Evolutionary conservation across 2,113 vertebrate species (phyloP), one percentile per base, ranked within the genome.

Genomic region (Takifugu bimaculatus): DNA sequence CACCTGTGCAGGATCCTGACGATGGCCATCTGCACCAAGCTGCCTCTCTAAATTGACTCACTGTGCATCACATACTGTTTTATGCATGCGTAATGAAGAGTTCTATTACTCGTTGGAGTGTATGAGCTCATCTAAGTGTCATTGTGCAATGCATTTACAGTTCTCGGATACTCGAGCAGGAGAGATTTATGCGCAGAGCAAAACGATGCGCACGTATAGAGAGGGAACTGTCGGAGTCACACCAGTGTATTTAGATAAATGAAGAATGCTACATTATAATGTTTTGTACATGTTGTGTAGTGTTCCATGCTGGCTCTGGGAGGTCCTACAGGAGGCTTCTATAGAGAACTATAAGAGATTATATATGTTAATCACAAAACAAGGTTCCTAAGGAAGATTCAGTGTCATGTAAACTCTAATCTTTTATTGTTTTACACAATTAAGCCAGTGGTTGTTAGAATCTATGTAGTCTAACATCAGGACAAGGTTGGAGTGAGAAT

Each of bases 21-120:
- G 63, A 50, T 53, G 48, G 44, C 66, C 62, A 69, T 63, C 48
- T 50, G 26, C 62, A 72, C 73, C 63, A 75, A 73, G 75, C 63
- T 68, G 52, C 53, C 27, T 64, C 54, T 60, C 54, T 60, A 70
- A 72, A 72, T 77, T 61, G 60, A 69, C 67, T 66, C 52, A 26
- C 44, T 59, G 45, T 59, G 54, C 72, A 62, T 63, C 56, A 26
- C 13, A n/a, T 55, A 56, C 64, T 56, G 35, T 68, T 74, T 64
- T 57, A 15, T 72, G 27, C 27, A 54, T 63, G 29, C 45, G 28
- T 74, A 77, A 75, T 75, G 68, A 77, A 67, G 68, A 78, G 61
- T 48, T 72, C 72, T 61, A 72, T 78, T 58, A 57, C 77, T 60
- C 51, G 50, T 29, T 42, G 50, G 54, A 27, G 59, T 54, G 35